phyloP scores from a whole-genome alignment of 2,113 vertebrate species.

The Colistium nudipinnis region DNA sequence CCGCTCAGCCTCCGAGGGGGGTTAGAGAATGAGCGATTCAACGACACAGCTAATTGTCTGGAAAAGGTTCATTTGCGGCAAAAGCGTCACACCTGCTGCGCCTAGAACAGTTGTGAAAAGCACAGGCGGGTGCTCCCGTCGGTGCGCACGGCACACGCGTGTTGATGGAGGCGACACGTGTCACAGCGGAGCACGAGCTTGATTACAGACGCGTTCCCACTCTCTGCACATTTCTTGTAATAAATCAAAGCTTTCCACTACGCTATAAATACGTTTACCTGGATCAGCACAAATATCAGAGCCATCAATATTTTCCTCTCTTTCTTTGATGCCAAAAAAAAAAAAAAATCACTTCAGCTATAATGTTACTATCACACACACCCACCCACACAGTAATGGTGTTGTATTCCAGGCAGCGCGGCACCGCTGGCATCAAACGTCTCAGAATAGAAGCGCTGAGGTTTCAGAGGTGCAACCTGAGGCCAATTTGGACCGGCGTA shows the following conservation, averaged over 20 bases:
- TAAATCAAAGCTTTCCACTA: too few relatives aligned
- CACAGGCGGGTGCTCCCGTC: too few relatives aligned
- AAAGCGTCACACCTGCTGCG: constrained; percentile 40
- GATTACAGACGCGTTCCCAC: too few relatives aligned
- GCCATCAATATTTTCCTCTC: not conserved
- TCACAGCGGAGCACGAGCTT: too few relatives aligned
- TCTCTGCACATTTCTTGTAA: too few relatives aligned
- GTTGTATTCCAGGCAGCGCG: constrained; percentile 43
- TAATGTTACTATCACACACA: constrained; percentile 6
- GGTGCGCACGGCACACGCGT: too few relatives aligned
- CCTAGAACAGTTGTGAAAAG: not conserved
- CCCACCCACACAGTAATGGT: constrained; percentile 3
- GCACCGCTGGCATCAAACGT: constrained; percentile 32
- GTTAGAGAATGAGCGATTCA: constrained; percentile 34
- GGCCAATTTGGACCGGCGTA: constrained; percentile 24
- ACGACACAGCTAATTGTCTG: constrained; percentile 55
- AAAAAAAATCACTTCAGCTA: too few relatives aligned
- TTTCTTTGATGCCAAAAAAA: not conserved
- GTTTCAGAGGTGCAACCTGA: constrained; percentile 59
- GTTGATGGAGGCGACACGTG: too few relatives aligned
- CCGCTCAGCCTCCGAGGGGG: constrained; percentile 16
- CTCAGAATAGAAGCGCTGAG: constrained; percentile 63
- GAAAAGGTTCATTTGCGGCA: constrained; percentile 56
- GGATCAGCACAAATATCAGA: not conserved
- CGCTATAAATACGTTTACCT: too few relatives aligned